A percentile compares a stretch with the other conserved stretches of the same genome.
phyloP scores from a whole-genome alignment of 2,113 vertebrate genomes.

The Synodontis membranacea region DNA sequence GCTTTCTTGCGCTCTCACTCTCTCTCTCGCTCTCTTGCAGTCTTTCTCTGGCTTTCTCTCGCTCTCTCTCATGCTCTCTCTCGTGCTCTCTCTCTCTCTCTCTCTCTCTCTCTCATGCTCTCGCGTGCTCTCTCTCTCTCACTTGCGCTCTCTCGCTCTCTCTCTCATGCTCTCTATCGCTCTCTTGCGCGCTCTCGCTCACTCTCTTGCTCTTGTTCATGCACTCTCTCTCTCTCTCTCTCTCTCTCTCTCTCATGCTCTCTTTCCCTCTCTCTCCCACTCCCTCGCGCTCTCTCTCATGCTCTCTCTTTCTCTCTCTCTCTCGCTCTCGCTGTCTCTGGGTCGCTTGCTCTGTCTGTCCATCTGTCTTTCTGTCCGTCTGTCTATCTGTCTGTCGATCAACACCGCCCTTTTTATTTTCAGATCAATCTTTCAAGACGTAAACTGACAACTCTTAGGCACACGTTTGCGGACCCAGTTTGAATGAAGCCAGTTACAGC shows the following conservation, averaged over 20 bases:
- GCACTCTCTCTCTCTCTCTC: neutral
- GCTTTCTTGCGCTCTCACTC: neutral
- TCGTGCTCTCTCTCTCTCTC: neutral
- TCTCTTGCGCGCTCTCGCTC: neutral
- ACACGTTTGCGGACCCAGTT: neutral
- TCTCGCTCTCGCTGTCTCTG: no score
- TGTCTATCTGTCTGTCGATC: neutral
- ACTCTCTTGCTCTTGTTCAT: no score
- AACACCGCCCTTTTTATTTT: neutral
- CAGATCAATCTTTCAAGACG: neutral
- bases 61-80: neutral
- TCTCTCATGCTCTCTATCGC: neutral
- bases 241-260: neutral
- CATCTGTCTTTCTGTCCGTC: neutral
- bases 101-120: neutral
- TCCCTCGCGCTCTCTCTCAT: neutral
- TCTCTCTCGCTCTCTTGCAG: no score
- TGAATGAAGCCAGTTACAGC: constrained; percentile 7
- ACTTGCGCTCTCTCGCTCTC: no score
- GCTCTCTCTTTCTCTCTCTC: neutral
- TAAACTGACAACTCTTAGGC: neutral
- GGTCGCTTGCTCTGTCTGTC: neutral
- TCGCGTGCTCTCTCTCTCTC: neutral
- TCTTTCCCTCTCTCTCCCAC: neutral
- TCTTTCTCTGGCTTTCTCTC: neutral